A percentile compares a stretch with the other conserved stretches of the same genome.
Evolutionary conservation across 2,888 invertebrate genomes (phyloP).

Genomic region (Phengaris alcon): DNA sequence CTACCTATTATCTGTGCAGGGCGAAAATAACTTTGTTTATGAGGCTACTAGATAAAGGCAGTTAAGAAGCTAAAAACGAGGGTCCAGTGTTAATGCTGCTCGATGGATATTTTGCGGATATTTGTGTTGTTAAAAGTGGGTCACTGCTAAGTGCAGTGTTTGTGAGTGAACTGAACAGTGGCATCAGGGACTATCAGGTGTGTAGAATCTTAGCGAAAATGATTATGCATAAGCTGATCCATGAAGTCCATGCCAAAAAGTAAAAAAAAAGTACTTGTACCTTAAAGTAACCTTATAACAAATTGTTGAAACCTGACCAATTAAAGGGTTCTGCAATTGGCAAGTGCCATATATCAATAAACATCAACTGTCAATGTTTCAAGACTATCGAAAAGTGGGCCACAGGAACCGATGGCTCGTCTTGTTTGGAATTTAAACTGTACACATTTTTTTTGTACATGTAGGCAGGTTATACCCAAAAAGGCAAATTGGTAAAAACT

Average conservation of each 20-base stretch:
- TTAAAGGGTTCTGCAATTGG: slow-evolving; percentile 14
- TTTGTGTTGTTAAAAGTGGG: slow-evolving; percentile 3
- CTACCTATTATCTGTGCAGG: slow-evolving; percentile 29
- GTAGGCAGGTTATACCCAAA: not conserved
- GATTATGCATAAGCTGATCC: not conserved
- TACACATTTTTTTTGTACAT: not conserved
- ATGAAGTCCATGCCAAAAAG: too few species aligned
- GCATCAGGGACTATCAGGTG: slow-evolving; percentile 4
- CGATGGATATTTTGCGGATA: slow-evolving; percentile 31
- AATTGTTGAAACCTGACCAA: not conserved
- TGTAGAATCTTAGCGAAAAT: not conserved
- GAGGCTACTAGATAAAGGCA: not conserved
- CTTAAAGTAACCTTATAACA: too few species aligned
- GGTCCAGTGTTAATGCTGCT: slow-evolving; percentile 27
- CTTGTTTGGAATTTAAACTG: not conserved
- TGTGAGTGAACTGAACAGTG: slow-evolving; percentile 13
- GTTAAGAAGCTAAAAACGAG: not conserved
- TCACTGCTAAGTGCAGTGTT: slow-evolving; percentile 18
- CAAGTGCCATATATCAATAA: slow-evolving; percentile 14
- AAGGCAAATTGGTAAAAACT: too few species aligned
- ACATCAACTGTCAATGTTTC: not conserved
- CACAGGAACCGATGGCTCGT: not conserved
- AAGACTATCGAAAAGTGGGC: not conserved
- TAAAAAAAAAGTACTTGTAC: too few species aligned
- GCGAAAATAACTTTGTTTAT: slow-evolving; percentile 20